Percentiles rank a stretch among this genome's conserved stretches.
phyloP scores from a whole-genome alignment of 2,888 invertebrate genomes.

The Tipula vernalis region DNA sequence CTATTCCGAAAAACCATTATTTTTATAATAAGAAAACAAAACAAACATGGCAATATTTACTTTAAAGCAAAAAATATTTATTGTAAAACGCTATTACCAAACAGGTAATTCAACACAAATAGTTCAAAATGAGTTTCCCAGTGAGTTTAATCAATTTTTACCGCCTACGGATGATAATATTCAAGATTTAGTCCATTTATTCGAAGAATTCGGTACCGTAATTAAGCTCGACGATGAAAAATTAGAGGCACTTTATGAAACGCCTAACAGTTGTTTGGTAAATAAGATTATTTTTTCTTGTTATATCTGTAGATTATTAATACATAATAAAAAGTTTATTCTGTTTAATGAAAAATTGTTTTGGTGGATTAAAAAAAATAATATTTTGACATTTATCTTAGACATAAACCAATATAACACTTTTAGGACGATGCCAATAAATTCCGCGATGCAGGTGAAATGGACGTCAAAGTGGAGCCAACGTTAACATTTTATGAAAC shows the following conservation, averaged over 20 bases:
- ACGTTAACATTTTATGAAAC: neutral
- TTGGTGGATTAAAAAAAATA: neutral
- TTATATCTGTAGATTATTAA: neutral
- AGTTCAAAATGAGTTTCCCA: neutral
- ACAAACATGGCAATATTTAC: slow-evolving; percentile 1
- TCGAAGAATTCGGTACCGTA: slow-evolving; percentile 6
- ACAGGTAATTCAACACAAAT: neutral
- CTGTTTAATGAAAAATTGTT: neutral
- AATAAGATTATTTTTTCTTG: neutral
- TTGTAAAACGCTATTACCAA: slow-evolving; percentile 7
- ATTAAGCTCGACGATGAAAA: neutral
- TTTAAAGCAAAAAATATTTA: slow-evolving; percentile 8
- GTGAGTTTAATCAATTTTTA: neutral
- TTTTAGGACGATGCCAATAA: neutral
- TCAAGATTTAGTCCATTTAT: neutral
- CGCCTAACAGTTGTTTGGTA: neutral
- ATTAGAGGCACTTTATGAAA: neutral
- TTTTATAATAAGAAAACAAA: neutral
- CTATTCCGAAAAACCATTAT: neutral
- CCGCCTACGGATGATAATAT: neutral
- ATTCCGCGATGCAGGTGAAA: neutral
- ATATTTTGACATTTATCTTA: neutral
- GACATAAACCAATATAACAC: neutral
- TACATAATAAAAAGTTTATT: neutral
- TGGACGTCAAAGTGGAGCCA: neutral